phyloP scores from a whole-genome alignment of 2,888 invertebrate species.

The Teleogryllus oceanicus region DNA sequence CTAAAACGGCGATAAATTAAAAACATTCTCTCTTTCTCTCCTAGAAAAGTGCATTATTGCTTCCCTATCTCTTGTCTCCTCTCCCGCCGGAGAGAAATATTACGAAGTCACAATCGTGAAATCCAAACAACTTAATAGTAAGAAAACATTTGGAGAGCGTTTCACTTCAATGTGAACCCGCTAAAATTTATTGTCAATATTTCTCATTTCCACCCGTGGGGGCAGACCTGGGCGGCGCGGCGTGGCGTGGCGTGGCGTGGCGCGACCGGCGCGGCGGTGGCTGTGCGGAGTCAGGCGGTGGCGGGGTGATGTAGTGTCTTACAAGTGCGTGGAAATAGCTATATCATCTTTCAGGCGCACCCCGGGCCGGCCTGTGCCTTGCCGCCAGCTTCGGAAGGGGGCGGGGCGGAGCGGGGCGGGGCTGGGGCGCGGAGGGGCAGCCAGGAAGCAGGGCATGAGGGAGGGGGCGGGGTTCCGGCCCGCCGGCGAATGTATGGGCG shows the following conservation, averaged over 20 bases:
- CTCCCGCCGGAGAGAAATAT: neutral
- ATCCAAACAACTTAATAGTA: conserved; percentile 1
- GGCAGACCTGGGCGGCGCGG: neutral
- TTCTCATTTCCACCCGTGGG: neutral
- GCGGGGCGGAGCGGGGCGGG: neutral
- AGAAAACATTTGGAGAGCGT: conserved; percentile 5
- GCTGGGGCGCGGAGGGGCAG: neutral
- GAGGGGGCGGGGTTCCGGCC: neutral
- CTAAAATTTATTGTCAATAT: conserved; percentile 18
- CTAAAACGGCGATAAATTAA: conserved; percentile 3
- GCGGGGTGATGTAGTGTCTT: neutral
- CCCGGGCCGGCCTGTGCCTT: neutral
- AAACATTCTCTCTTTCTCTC: neutral
- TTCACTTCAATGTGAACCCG: neutral
- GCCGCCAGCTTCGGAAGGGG: conserved; percentile 3
- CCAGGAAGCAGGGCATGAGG: neutral
- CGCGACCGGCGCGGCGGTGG: neutral
- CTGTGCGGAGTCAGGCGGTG: neutral
- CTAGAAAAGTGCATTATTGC: neutral
- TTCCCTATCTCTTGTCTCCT: neutral
- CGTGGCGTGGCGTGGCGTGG: neutral
- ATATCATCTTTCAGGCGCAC: conserved; percentile 6
- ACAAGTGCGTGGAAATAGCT: conserved; percentile 18
- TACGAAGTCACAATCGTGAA: neutral
- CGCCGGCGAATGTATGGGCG: neutral